Base-by-base conservation (phyloP, 2,797 vertebrate genomes). In the Crenuchus spilurus region DNA sequence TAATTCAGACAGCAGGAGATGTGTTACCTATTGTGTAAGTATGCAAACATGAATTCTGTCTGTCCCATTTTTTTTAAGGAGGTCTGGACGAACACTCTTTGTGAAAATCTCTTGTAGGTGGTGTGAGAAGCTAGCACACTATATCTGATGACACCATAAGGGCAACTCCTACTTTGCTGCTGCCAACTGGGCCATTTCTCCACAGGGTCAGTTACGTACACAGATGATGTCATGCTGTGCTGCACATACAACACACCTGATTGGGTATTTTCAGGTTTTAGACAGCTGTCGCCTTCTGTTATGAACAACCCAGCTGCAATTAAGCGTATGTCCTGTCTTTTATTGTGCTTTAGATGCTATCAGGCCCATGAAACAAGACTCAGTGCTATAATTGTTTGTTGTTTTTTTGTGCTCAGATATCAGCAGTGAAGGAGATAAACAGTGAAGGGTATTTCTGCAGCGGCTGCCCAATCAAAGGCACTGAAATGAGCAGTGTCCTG, bases 101-200 rank as follows among this genome's bases (percentile, higher is more conserved):
- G n/a, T n/a, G n/a, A n/a, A n/a, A n/a, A n/a, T n/a, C n/a, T n/a
- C n/a, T n/a, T 49, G 44, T 18, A 16, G 42, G 52, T 48, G 14
- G 41, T 37, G 20, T 18, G 13, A 42, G 39, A 10, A 14, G 46
- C 33, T 39, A 20, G 26, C 26, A 35, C 30, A 18, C 3, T 0
- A 13, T 33, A 11, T 42, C 69, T 16, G 46, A 64, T 66, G 75
- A 77, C 54, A 68, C 54, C 55, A 77, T 68, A 54, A 37, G 37
- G 44, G 16, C 28, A 62, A 44, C 22, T 49, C 13, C 62, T 18
- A 39, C 31, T 9, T 41, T 9, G 14, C 41, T 61, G 55, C 39
- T 33, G 65, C 71, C 65, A 74, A 70, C 55, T 78, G 70, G 63
- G 63, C 46, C 70, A 62, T 72, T 67, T 62, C 63, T 69, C 57